These are phyloP conservation scores for Pteropus alecto DNA, from an alignment of 2,113 vertebrate species.

Conservation along the genomic window DNA sequence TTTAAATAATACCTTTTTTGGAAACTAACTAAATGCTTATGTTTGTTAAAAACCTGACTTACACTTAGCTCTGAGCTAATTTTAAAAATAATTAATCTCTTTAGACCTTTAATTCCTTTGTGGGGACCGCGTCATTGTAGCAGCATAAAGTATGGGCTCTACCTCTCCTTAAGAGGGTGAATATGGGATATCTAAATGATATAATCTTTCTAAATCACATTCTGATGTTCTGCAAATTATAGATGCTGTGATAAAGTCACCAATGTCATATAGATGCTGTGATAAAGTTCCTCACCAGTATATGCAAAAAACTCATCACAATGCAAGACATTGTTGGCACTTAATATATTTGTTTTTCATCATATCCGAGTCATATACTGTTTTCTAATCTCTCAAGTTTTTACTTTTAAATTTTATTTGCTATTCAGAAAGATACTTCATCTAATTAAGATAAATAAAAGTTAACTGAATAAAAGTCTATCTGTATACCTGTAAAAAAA, in stretches of 20 bases:
- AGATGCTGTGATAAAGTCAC: not conserved
- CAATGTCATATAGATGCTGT: not conserved
- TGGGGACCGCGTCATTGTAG: not conserved
- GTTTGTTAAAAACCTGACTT: not conserved
- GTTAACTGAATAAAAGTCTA: constrained; percentile 10
- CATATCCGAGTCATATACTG: not conserved
- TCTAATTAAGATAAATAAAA: constrained; percentile 31
- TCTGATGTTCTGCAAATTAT: not conserved
- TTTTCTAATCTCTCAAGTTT: not conserved
- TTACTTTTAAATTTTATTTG: constrained; percentile 41
- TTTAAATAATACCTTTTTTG: constrained; percentile 36
- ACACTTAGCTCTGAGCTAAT: constrained; percentile 10
- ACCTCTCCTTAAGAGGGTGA: constrained; percentile 13
- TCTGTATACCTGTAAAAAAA: not conserved
- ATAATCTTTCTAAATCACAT: constrained; percentile 19
- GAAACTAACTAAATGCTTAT: constrained; percentile 24
- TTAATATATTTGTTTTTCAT: not conserved
- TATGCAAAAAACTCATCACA: not conserved
- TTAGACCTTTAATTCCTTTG: constrained; percentile 21
- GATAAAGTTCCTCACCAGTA: not conserved
- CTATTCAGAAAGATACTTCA: constrained; percentile 20
- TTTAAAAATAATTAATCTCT: constrained; percentile 57
- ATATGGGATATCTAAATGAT: not conserved
- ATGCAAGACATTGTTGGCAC: not conserved
- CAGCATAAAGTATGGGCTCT: not conserved